phyloP scores from a whole-genome alignment of 1,140 invertebrate species.

The Amyelois transitella region DNA sequence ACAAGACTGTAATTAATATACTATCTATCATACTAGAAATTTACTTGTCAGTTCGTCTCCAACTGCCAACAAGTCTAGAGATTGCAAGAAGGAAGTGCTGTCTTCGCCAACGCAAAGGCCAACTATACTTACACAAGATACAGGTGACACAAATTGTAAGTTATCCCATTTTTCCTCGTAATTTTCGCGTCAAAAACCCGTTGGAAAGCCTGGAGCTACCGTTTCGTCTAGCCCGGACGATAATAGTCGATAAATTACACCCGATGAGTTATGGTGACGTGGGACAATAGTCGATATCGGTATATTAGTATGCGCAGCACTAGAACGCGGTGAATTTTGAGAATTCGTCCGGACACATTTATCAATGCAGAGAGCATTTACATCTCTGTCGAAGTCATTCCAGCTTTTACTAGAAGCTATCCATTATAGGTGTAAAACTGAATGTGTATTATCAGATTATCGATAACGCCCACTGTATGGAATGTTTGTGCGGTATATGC shows the following conservation, averaged over 20 bases:
- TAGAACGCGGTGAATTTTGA: neutral
- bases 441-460: neutral
- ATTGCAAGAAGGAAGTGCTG: neutral
- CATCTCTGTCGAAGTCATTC: neutral
- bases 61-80: neutral
- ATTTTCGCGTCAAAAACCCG: constrained; percentile 40
- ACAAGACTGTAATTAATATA: neutral
- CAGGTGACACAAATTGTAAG: constrained; percentile 37
- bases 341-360: neutral
- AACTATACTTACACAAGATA: neutral
- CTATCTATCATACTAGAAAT: neutral
- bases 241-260: constrained; percentile 34
- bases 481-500: neutral
- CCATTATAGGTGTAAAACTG: neutral
- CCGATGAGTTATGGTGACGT: constrained; percentile 26
- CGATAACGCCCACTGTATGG: neutral
- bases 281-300: constrained; percentile 20
- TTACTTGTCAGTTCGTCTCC: neutral
- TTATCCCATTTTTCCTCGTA: constrained; percentile 44
- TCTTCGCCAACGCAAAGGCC: neutral
- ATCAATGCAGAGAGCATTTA: neutral
- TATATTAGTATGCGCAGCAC: constrained; percentile 9
- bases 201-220: constrained; percentile 36
- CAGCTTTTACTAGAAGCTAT: neutral
- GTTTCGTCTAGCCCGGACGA: constrained; percentile 28